Evolutionary conservation across 2,797 vertebrate genomes (phyloP), one percentile per base, ranked within the genome.

Genomic region (Enteromius unitaeniatus): DNA sequence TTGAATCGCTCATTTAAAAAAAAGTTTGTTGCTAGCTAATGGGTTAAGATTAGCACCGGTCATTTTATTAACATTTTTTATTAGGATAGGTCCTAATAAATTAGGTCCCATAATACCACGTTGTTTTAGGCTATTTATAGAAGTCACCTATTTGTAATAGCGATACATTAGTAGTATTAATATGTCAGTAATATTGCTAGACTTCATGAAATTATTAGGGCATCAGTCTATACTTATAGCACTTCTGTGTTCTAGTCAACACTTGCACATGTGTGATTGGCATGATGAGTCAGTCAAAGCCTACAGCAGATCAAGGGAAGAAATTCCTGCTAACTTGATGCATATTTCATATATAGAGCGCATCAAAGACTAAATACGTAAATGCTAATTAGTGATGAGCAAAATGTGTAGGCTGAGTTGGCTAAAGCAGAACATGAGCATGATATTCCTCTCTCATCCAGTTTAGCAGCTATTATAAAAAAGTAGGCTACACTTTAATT

Each of bases 221-320:
- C 11, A 28, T 67, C 28, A 23, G 45, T 67, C 28, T 3, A 15
- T 53, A n/a, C 72, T 23, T 69, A 6, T 15, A 69, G n/a, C 11
- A 45, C 40, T 40, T 68, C 17, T 8, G 9, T 68, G 9, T 40
- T 68, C 65, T n/a, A 45, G 55, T 21, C 51, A 58, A 14, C 23
- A 70, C 15, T 69, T 23, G 23, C 13, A 55, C 68, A 9, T 17
- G 42, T 17, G 28, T 6, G 26, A 79, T 65, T 49, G 34, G 26
- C 78, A 67, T 21, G 65, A 69, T 58, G 21, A 80, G 34, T 80
- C 65, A 69, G 45, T 68, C 49, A 68, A 53, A 79, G 64, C 64
- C 67, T 19, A 53, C 31, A 53, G 78, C 47, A 53, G 64, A 79
- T 53, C 47, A 53, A 68, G 47, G 47, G 47, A 79, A 26, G 14